These are phyloP conservation scores for Stenodera caucasica DNA, from an alignment of 2,888 invertebrate species.

Conservation along the genomic window DNA sequence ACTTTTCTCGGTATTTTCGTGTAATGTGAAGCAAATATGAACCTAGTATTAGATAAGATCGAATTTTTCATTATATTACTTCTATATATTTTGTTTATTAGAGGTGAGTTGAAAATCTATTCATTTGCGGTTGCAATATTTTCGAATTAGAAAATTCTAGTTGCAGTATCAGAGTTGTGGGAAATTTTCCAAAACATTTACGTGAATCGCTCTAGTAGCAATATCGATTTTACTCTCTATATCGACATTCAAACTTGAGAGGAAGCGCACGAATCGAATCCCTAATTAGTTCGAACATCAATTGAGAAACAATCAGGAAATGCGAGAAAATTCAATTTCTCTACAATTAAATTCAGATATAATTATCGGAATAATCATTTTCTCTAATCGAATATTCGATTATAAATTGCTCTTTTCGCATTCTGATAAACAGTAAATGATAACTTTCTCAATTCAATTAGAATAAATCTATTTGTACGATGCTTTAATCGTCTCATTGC, in stretches of 20 bases:
- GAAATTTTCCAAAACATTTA: not conserved
- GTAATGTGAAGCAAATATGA: not conserved
- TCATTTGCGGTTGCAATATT: too few relatives aligned
- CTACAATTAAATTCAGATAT: not conserved
- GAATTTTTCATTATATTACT: too few relatives aligned
- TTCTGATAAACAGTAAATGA: too few relatives aligned
- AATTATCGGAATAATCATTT: not conserved
- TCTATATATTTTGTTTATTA: too few relatives aligned
- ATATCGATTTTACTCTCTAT: not conserved
- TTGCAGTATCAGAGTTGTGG: not conserved
- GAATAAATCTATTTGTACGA: too few relatives aligned
- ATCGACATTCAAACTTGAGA: not conserved
- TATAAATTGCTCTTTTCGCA: too few relatives aligned
- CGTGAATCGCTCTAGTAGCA: not conserved
- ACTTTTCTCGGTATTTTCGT: not conserved
- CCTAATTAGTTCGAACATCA: not conserved
- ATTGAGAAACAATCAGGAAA: not conserved
- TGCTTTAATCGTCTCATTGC: too few relatives aligned
- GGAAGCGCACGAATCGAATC: not conserved
- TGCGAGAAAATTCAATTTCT: not conserved
- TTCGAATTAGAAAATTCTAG: not conserved
- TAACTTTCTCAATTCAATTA: too few relatives aligned
- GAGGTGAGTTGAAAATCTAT: too few relatives aligned
- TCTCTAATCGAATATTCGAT: not conserved
- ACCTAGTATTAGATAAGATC: too few relatives aligned